These are phyloP conservation scores for Hydrochoerus hydrochaeris DNA, from an alignment of 2,113 vertebrate species.

Conservation along the genomic window DNA sequence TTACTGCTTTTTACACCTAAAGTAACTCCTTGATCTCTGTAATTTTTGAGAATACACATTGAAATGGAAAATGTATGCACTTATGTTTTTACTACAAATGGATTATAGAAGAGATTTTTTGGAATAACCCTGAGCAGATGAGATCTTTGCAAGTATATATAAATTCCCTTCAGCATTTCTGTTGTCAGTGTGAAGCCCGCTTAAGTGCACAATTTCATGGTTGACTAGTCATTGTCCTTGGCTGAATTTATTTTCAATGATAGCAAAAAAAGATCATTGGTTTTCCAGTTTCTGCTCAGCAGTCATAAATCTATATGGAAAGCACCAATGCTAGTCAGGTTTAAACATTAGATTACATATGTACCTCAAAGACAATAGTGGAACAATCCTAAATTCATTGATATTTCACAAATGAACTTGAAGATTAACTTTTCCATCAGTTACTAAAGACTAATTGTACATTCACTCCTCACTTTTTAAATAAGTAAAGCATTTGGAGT, in stretches of 20 bases:
- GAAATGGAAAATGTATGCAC: constrained; percentile 74
- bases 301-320: constrained; percentile 79
- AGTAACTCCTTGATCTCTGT: constrained; percentile 61
- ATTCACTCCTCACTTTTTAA: not conserved
- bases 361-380: constrained; percentile 61
- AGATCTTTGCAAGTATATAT: constrained; percentile 83
- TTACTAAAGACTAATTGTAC: not conserved
- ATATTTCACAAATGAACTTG: not conserved
- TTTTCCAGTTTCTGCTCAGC: constrained; percentile 78
- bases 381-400: constrained; percentile 31
- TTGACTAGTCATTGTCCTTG: constrained; percentile 85
- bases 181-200: constrained; percentile 87
- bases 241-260: constrained; percentile 87
- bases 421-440: not conserved
- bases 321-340: constrained; percentile 71
- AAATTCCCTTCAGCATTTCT: constrained; percentile 87
- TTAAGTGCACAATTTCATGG: constrained; percentile 93
- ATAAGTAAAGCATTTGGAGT: not conserved
- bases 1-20: constrained; percentile 65
- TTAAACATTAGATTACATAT: constrained; percentile 64
- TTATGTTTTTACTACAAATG: constrained; percentile 75
- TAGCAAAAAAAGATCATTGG: constrained; percentile 84
- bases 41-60: constrained; percentile 54
- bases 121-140: constrained; percentile 83
- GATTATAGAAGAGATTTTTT: constrained; percentile 81